These are phyloP conservation scores for Philaethria dido DNA, from an alignment of 2,888 invertebrate species.

Conservation along the genomic window DNA sequence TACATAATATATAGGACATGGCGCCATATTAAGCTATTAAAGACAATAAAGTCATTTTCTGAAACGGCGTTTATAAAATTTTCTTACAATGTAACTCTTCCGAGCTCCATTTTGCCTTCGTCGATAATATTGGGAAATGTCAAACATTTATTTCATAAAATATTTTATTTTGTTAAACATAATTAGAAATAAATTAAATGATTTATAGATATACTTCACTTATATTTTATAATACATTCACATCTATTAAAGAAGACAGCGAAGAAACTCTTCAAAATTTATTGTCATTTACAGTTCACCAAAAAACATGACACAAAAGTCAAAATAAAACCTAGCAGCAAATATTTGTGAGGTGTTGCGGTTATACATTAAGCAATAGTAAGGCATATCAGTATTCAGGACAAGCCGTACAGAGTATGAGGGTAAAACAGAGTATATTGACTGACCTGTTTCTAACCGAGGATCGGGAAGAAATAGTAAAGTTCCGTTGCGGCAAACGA, in stretches of 20 bases:
- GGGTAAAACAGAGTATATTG: conserved; percentile 13
- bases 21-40: background rate
- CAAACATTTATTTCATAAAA: no score
- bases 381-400: background rate
- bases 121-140: no score
- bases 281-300: conserved; percentile 3
- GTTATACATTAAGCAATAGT: conserved; percentile 20
- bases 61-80: background rate
- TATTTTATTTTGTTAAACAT: no score
- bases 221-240: background rate
- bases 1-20: background rate
- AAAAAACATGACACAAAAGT: conserved; percentile 15
- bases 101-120: no score
- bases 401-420: background rate
- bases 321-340: conserved; percentile 27
- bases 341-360: conserved; percentile 35
- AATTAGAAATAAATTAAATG: no score
- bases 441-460: conserved; percentile 80
- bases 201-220: no score
- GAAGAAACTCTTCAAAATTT: conserved; percentile 8
- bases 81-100: background rate
- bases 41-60: background rate
- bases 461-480: conserved; percentile 73
- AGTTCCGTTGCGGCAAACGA: conserved; percentile 73
- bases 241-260: background rate